Evolutionary conservation across 2,113 vertebrate genomes (phyloP).

Genomic region (Tyrannus savana): DNA sequence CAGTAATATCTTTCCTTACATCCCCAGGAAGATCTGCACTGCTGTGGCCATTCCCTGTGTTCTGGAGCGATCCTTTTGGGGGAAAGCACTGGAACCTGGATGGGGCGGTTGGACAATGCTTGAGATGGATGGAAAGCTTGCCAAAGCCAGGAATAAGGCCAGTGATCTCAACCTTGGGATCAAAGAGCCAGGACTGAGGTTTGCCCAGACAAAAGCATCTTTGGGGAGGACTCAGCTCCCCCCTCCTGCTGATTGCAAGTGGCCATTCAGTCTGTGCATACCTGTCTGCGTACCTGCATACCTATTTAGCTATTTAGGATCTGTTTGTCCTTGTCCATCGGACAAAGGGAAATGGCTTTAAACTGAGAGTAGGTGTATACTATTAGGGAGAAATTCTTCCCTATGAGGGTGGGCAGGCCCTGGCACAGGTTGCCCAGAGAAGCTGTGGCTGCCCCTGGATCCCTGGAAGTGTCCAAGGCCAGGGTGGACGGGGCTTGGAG

Average conservation of each 20-base stretch:
- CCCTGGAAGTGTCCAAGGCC: background rate
- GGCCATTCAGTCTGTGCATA: accelerated
- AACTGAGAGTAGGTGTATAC: background rate
- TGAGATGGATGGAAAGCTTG: background rate
- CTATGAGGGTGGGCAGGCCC: background rate
- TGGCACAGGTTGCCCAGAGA: background rate
- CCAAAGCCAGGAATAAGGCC: background rate
- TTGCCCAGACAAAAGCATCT: background rate
- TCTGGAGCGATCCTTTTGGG: accelerated
- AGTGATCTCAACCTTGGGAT: background rate
- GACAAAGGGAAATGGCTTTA: background rate
- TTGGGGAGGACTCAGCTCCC: background rate
- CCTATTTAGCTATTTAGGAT: background rate
- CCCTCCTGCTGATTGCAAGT: background rate
- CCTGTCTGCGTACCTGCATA: no score
- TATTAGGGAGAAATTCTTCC: background rate
- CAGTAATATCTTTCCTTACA: background rate
- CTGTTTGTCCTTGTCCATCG: background rate
- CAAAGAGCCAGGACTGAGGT: background rate
- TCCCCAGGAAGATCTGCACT: background rate
- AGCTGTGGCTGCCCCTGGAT: background rate
- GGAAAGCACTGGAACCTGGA: background rate
- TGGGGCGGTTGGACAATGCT: accelerated
- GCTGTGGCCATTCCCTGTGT: background rate
- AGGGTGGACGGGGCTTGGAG: accelerated